Conservation (phyloP, 2,888 invertebrate genomes). For the Fragum sueziense region DNA sequence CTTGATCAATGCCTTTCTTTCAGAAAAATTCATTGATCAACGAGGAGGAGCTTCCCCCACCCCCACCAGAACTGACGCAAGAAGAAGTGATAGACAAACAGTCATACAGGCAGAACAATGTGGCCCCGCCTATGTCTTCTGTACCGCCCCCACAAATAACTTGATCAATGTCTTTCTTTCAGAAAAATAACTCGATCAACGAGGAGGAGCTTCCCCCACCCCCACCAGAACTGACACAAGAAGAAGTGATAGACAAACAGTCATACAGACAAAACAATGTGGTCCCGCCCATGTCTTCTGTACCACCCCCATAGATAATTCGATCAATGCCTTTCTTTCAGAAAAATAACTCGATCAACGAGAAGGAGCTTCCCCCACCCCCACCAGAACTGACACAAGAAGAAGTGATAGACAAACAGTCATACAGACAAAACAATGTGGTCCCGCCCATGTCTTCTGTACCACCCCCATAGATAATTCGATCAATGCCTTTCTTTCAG, state of each 20-base stretch:
- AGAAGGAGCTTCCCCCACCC: conserved; percentile 77
- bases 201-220: conserved; percentile 78
- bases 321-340: too few species aligned
- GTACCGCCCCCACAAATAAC: neutral
- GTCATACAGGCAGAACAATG: conserved; percentile 31
- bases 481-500: conserved; percentile 22
- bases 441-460: too few species aligned
- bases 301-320: conserved; percentile 45
- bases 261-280: conserved; percentile 37
- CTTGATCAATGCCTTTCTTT: too few species aligned
- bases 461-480: neutral
- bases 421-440: conserved; percentile 36
- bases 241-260: conserved; percentile 46
- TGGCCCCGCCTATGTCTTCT: too few species aligned
- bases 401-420: conserved; percentile 15
- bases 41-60: conserved; percentile 77
- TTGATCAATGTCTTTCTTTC: conserved; percentile 9
- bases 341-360: conserved; percentile 58
- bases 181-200: conserved; percentile 55
- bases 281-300: conserved; percentile 45
- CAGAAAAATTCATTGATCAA: conserved; percentile 53
- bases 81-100: conserved; percentile 43
- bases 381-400: conserved; percentile 71
- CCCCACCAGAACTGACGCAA: conserved; percentile 72
- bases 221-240: conserved; percentile 71